Evolutionary conservation across 2,113 vertebrate species (phyloP).

Genomic region (Festucalex cinctus): DNA sequence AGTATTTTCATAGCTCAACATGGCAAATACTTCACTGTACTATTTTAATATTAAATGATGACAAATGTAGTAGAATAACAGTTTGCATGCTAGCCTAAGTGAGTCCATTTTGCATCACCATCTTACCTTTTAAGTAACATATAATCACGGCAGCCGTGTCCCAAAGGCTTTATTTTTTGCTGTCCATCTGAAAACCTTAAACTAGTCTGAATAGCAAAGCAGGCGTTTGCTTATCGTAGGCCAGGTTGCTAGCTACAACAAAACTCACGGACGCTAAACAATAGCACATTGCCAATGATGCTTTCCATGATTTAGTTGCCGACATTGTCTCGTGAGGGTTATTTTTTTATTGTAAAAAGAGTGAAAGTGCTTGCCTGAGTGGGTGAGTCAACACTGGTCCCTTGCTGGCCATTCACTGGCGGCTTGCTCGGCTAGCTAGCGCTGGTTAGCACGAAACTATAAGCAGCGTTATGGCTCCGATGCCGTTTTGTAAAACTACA

Average conservation of each 20-base stretch:
- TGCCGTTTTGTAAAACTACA: constrained; percentile 10
- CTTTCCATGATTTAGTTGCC: background rate
- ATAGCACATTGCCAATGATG: background rate
- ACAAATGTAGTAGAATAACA: background rate
- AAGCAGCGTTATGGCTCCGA: constrained; percentile 3
- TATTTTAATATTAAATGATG: background rate
- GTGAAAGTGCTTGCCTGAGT: constrained; percentile 46
- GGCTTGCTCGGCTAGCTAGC: constrained; percentile 37
- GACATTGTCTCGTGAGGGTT: background rate
- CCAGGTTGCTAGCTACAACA: background rate
- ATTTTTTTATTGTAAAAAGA: constrained; percentile 14
- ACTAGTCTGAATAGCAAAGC: background rate
- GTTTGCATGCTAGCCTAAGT: background rate
- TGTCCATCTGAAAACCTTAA: background rate
- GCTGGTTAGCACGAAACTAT: constrained; percentile 33
- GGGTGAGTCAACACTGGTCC: constrained; percentile 39
- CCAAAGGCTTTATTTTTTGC: background rate
- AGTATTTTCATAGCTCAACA: background rate
- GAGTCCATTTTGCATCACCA: background rate
- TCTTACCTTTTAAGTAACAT: background rate
- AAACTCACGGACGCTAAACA: background rate
- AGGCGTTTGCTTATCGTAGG: background rate
- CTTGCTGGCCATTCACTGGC: constrained; percentile 47
- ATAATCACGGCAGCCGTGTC: background rate
- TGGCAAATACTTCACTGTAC: background rate